These are phyloP conservation scores for Rhinopithecus roxellana DNA, from an alignment of 2,113 vertebrate species.

Conservation along the genomic window DNA sequence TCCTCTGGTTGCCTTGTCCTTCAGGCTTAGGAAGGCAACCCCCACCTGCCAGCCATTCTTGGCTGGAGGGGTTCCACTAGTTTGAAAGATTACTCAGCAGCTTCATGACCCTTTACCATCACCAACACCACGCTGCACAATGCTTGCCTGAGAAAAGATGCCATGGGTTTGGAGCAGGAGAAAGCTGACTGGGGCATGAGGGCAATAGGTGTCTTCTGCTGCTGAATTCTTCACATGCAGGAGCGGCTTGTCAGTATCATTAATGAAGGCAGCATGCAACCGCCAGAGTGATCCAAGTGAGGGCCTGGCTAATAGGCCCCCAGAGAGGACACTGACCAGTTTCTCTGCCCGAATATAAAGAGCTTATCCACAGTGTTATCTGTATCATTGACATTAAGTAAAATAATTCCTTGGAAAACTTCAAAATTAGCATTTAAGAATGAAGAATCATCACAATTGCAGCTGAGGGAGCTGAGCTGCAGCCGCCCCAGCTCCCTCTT, in stretches of 20 bases:
- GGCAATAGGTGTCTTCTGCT: fast-evolving
- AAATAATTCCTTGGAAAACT: slow-evolving; percentile 75
- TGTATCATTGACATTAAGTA: slow-evolving; percentile 78
- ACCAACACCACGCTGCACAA: fast-evolving
- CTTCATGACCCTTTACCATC: fast-evolving
- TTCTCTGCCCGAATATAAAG: not conserved
- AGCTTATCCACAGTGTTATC: not conserved
- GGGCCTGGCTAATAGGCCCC: slow-evolving; percentile 67
- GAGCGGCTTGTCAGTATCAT: slow-evolving; percentile 57
- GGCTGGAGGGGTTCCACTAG: not conserved
- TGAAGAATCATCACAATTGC: slow-evolving; percentile 75
- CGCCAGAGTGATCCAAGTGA: slow-evolving; percentile 20
- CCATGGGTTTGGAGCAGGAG: fast-evolving
- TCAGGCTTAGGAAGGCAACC: not conserved
- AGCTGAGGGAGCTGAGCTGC: fast-evolving
- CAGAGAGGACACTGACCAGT: not conserved
- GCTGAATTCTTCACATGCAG: fast-evolving
- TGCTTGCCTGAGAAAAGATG: not conserved
- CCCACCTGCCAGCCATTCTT: fast-evolving
- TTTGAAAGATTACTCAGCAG: not conserved
- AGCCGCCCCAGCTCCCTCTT: not conserved
- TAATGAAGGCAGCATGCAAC: slow-evolving; percentile 64
- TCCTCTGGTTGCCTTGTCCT: not conserved
- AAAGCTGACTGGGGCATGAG: fast-evolving
- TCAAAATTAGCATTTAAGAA: slow-evolving; percentile 76